phyloP scores from a whole-genome alignment of 2,888 invertebrate genomes.

The Pteria penguin region DNA sequence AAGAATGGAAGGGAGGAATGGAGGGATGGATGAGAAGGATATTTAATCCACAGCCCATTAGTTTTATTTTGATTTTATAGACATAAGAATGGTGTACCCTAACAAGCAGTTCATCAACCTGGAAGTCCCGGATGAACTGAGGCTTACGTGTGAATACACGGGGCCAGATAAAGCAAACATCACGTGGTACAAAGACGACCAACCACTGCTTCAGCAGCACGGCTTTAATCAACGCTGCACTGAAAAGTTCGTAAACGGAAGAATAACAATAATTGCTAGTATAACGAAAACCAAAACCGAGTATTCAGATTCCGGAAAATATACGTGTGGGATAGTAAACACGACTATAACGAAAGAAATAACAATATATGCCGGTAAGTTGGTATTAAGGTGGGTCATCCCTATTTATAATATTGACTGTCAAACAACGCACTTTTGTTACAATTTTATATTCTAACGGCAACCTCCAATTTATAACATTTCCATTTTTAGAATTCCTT shows the following conservation, averaged over 20 bases:
- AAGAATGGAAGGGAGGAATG: no score
- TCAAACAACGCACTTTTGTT: no score
- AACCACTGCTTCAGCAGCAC: background rate
- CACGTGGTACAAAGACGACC: constrained; percentile 26
- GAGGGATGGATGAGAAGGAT: no score
- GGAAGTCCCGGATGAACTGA: background rate
- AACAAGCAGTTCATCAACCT: background rate
- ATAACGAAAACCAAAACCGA: constrained; percentile 2
- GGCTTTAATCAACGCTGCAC: constrained; percentile 1
- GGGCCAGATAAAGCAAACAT: constrained; percentile 16
- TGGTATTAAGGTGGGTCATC: no score
- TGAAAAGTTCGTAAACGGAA: background rate
- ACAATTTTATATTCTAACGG: no score
- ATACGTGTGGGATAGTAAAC: constrained; percentile 15
- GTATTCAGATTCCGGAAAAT: constrained; percentile 30
- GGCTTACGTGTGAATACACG: constrained; percentile 17
- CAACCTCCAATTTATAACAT: no score
- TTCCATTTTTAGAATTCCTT: no score
- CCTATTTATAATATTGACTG: no score
- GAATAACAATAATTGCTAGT: background rate
- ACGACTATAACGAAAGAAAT: constrained; percentile 15
- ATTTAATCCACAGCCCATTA: no score
- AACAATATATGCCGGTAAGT: constrained; percentile 19
- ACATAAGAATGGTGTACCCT: constrained; percentile 13
- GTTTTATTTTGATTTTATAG: no score